Percentiles rank a stretch among this genome's conserved stretches.
Conservation (phyloP, 2,113 vertebrate genomes). For the Leptosomus discolor region DNA sequence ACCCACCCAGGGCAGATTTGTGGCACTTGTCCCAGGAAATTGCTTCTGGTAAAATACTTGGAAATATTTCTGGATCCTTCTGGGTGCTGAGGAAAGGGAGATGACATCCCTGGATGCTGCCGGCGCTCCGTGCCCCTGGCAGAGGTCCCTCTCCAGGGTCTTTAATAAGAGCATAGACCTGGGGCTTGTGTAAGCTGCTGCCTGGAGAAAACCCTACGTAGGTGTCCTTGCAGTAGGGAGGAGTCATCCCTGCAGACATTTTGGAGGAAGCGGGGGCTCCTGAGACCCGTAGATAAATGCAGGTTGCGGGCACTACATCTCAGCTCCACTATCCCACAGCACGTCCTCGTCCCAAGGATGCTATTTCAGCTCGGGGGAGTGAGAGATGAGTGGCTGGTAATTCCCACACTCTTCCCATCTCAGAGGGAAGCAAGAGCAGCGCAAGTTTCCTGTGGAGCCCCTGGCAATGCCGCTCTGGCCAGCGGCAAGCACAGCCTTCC, state of each 20-base stretch:
- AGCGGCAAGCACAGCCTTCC: background rate
- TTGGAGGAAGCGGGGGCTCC: background rate
- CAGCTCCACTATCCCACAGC: background rate
- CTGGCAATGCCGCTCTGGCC: background rate
- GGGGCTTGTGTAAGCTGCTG: background rate
- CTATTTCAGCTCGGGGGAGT: background rate
- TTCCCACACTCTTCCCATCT: background rate
- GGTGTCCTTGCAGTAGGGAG: background rate
- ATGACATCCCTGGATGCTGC: background rate
- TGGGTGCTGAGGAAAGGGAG: background rate
- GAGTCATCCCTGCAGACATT: background rate
- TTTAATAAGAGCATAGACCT: background rate
- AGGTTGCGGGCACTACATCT: background rate
- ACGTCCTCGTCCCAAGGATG: rapidly evolving
- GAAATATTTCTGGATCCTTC: background rate
- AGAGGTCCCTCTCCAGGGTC: background rate
- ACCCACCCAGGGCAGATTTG: background rate
- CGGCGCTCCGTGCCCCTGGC: too few species aligned
- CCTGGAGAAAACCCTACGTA: background rate
- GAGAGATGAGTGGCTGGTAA: background rate
- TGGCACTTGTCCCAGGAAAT: background rate
- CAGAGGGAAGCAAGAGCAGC: background rate
- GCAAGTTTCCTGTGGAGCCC: background rate
- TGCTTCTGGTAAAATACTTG: background rate
- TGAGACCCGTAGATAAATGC: background rate